A percentile compares a stretch with the other conserved stretches of the same genome.
phyloP scores from a whole-genome alignment of 2,113 vertebrate species.

The Nicator chloris region DNA sequence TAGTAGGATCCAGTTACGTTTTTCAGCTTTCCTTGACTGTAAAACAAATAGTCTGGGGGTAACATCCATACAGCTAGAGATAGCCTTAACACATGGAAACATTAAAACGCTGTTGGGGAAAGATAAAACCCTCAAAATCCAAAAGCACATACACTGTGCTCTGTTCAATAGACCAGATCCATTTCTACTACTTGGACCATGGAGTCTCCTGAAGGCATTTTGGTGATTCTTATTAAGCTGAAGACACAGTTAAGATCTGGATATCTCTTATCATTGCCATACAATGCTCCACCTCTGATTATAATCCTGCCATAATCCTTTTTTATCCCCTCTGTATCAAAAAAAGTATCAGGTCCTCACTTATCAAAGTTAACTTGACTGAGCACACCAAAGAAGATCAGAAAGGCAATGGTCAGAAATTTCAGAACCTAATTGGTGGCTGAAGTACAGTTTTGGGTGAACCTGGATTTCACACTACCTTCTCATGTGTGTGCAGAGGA shows the following conservation, averaged over 20 bases:
- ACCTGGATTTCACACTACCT: neutral
- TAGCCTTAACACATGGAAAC: neutral
- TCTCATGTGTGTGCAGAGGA: neutral
- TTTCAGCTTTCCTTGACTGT: neutral
- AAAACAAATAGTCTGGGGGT: neutral
- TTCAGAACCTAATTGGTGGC: neutral
- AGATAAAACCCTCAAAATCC: neutral
- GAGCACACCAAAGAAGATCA: neutral
- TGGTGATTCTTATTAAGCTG: neutral
- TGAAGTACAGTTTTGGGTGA: neutral
- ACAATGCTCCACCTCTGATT: fast-evolving
- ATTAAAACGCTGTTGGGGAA: neutral
- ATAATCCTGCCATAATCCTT: neutral
- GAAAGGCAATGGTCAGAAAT: neutral
- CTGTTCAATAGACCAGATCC: neutral
- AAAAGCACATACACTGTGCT: neutral
- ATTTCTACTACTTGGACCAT: neutral
- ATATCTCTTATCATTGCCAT: neutral
- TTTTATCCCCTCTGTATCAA: neutral
- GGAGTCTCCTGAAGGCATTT: neutral
- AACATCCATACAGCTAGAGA: neutral
- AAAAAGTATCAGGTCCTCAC: neutral
- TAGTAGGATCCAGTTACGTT: neutral
- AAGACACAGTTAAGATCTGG: neutral
- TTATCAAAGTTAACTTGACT: neutral